Base-by-base conservation (phyloP, 1,140 invertebrate genomes). In the Ips typographus region DNA sequence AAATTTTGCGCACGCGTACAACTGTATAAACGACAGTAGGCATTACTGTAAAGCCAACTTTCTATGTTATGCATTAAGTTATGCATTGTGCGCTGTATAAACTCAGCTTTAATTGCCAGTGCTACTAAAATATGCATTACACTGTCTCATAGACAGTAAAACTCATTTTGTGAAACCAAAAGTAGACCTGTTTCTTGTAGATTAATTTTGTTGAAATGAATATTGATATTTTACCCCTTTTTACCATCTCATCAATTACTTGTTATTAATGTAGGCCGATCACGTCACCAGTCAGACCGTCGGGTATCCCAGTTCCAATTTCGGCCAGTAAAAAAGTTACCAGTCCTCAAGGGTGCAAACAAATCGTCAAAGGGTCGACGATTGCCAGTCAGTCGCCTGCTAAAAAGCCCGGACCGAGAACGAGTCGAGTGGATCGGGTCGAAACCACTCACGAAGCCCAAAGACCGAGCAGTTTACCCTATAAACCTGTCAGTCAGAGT, bases 381-480 rank as follows among this genome's bases (percentile, higher is more conserved):
- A 5, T 55, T 4, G 58, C 65, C 7, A 75, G 72, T 55, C 74
- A 52, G 55, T 71, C 71, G 4, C 63, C 74, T 2, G 43, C 63
- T 6, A 72, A 70, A 65, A 74, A 73, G 42, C 22, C 47, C 22
- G 62, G 55, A n/a, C 55, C 70, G 44, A 71, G 85, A 65, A 82
- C 85, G 1, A 88, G 86, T 64, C 81, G 88, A 53, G 83, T 87
- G 57, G 88, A 90, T 79, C 83, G 84, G 49, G 68, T 78, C 65
- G 78, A 79, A 38, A n/a, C 51, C 5, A 80, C 80, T 5, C 74
- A 78, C 49, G 76, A 80, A 62, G 78, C 82, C 58, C 73, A 82
- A 36, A 76, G 88, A 71, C 87, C 88, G 1, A 85, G 86, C 68
- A 88, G 87, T 65, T 77, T 90, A 72, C 88, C 88, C 3, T 89